Base-by-base conservation (phyloP, 1,140 invertebrate genomes). In the Pomacea maculata region DNA sequence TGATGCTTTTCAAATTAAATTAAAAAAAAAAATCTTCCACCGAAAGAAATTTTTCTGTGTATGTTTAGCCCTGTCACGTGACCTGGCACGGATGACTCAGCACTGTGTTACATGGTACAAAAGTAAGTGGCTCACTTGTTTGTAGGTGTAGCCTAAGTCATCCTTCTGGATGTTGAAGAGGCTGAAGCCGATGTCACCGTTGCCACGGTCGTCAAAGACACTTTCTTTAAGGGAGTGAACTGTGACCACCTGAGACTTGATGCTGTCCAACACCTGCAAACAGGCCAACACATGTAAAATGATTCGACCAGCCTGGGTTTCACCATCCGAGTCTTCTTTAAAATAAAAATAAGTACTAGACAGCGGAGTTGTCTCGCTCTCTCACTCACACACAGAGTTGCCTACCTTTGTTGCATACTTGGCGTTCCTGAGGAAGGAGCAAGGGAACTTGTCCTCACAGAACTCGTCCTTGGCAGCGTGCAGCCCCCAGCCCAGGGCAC, bases 131-230 rank as follows among this genome's bases (percentile, higher is more conserved):
- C 25, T 21, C 17, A 29, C 45, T 70, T 17, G 63, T 67, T 70
- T 80, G 34, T 80, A 80, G 12, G 82, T 79, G 71, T 83, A 82
- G 29, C 21, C 19, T 57, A 83, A 81, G 25, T 45, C 72, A 25
- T 81, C 78, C 65, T 77, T n/a, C 65, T 87, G 85, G 25, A 90
- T 82, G 65, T 86, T 89, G 45, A 84, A 85, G 45, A 90, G 83
- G 17, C 82, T 80, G 76, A 88, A 90, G 8, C 88, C 87, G 55
- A 88, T 82, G 63, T 84, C 83, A 15, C 89, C 89, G 80, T 90
- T 90, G 34, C 89, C 83, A 63, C 86, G 79, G 15, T 84, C 76
- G 64, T 87, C 84, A 73, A 90, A 90, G 9, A 89, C 78, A 12
- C 72, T 34, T n/a, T 76, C 17, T 71, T 76, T 64, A 17, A 71